Base-by-base conservation (phyloP, 2,888 invertebrate species). In the Sinelater perroti region DNA sequence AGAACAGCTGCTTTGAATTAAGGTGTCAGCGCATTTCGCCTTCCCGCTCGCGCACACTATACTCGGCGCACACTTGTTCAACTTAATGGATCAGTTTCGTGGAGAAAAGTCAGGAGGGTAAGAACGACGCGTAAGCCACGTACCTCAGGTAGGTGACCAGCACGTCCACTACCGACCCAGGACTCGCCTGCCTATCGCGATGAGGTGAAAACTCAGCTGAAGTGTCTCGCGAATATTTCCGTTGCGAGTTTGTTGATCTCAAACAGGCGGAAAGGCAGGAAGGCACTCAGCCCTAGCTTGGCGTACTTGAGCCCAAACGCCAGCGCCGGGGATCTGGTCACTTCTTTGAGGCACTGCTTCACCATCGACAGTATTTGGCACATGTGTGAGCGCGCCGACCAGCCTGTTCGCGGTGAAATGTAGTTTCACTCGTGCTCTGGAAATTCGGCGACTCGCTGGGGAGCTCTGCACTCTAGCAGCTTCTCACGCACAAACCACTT, bases 11-110 rank as follows among this genome's bases (percentile, higher is more conserved):
- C 63, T 64, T 64, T 59, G 65, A 59, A 60, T 61, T 62, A 64
- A 53, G 55, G 55, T 58, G 53, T 67, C 62, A 66, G 59, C 63
- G 64, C 68, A 68, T 67, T 66, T 68, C 68, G 67, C 65, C 57
- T 54, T 54, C 1, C 14, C 6, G 40, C 16, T 35, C 14, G 35
- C 7, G 14, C 11, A 24, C 59, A 61, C 56, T 35, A 30, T 60
- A 60, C 30, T 52, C 59, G 51, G 47, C 53, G 47, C 16, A 58
- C 58, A 49, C 58, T 14, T 20, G 17, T 33, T 14, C 1, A 21
- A 28, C 21, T 53, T 42, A 53, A 33, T 30, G 38, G 20, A 50
- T 36, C 20, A 60, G 31, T 50, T 56, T 50, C n/a, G 40, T 18
- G 2, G 56, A 46, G 24, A 65, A 61, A 63, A 53, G 61, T 62